Conservation (phyloP, 2,797 vertebrate species). For the Sphenopsis melanotis region DNA sequence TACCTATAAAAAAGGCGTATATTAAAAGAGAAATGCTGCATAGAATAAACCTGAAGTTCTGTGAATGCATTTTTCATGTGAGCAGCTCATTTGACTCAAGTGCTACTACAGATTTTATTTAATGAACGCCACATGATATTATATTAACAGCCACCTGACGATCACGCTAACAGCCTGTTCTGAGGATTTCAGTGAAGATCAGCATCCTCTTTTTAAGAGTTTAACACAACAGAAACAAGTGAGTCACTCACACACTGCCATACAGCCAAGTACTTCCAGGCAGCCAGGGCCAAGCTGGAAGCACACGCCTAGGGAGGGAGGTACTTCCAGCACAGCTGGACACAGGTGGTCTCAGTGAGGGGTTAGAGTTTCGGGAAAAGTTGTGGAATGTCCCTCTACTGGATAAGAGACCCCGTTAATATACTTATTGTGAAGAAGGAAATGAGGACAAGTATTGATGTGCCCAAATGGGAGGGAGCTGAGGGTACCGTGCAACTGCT, state of each 20-base stretch:
- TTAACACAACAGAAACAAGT: neutral
- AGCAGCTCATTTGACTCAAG: neutral
- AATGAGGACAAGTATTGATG: neutral
- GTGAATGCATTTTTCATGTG: neutral
- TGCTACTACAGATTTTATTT: neutral
- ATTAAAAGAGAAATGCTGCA: neutral
- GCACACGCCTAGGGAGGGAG: accelerated
- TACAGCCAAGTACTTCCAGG: accelerated
- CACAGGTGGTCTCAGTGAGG: neutral
- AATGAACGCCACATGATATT: neutral
- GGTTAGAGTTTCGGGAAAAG: neutral
- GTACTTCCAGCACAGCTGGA: neutral
- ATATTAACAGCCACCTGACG: neutral
- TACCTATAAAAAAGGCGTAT: neutral
- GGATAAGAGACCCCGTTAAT: accelerated
- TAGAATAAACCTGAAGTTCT: neutral
- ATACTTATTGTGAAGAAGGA: neutral
- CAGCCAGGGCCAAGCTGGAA: accelerated
- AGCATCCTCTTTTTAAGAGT: neutral
- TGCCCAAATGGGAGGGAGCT: neutral
- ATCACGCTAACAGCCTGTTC: neutral
- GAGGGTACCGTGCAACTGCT: neutral
- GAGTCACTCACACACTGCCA: accelerated
- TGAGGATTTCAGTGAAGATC: neutral
- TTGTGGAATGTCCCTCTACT: neutral